Base-by-base conservation (phyloP, 2,113 vertebrate genomes). In the Anhinga anhinga region DNA sequence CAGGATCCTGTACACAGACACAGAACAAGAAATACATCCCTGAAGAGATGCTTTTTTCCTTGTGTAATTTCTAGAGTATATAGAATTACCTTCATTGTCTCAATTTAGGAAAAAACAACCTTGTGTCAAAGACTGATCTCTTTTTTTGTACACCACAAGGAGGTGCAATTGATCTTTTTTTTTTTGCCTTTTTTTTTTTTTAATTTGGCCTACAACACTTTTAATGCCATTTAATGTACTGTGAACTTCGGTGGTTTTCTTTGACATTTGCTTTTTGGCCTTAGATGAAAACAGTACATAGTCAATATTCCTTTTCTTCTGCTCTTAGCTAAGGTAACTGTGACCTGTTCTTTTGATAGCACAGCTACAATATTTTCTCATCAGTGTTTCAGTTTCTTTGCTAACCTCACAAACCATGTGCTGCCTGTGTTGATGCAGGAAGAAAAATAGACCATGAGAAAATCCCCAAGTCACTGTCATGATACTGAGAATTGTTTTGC, bases 111-210 rank as follows among this genome's bases (percentile, higher is more conserved):
- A 67, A 65, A 82, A 71, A 6, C 2, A 29, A 1, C 1, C 7
- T 12, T 5, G 3, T 11, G 4, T 40, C 23, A 59, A 34, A 50
- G 20, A 18, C 14, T 29, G 22, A 20, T 20, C 26, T 27, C 9
- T 84, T 80, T 26, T 77, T 84, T 73, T 32, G 16, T 32, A 42
- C 15, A 63, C 96, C 98, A 98, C 96, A 65, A 97, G 97, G 96
- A 93, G 97, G 96, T 83, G 96, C 70, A 90, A 66, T 83, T 94
- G 76, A 66, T 86, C 81, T 82, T 86, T 73, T 32, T 16, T n/a
- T 12, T 38, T 23, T 15, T 52, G 36, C 7, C 40, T 36, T 9
- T 50, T 27, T 16, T 49, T 29, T 90, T n/a, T 0, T 44, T 73
- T 25, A 5, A 12, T 62, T 81, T 72, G 6, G 7, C 26, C 22